Evolutionary conservation across 2,113 vertebrate species (phyloP).

Genomic region (Butastur rufipennis): DNA sequence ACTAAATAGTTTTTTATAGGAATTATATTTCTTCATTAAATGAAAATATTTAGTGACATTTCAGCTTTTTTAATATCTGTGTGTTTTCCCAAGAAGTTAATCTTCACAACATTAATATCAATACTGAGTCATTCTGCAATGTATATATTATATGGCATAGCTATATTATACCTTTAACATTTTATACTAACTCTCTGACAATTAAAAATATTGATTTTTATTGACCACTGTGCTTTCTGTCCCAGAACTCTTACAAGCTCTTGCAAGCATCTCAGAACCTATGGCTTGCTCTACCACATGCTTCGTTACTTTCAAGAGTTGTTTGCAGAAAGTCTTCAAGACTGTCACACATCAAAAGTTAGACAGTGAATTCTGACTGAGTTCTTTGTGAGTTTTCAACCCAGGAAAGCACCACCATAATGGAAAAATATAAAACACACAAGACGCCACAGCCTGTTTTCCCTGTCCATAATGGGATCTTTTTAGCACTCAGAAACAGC

Average conservation of each 20-base stretch:
- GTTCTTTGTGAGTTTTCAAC: background rate
- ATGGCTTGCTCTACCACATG: background rate
- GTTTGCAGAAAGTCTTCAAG: background rate
- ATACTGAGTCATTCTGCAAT: background rate
- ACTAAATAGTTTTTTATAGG: background rate
- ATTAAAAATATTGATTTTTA: background rate
- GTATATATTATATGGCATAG: background rate
- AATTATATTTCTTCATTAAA: constrained; percentile 1
- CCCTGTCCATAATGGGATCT: accelerated
- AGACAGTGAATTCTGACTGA: background rate
- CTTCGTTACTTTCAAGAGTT: background rate
- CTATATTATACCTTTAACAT: background rate
- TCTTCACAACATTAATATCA: background rate
- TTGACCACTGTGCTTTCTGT: background rate
- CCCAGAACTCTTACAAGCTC: background rate
- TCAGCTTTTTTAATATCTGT: background rate
- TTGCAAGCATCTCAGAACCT: background rate
- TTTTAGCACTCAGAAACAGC: background rate
- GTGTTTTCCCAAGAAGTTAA: background rate
- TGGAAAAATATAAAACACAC: background rate
- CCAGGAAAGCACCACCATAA: background rate
- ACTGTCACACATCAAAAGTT: background rate
- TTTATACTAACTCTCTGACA: background rate
- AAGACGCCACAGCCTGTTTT: background rate
- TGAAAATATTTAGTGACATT: background rate